phyloP scores from a whole-genome alignment of 2,888 invertebrate genomes.

The Caenorhabditis macrosperma region DNA sequence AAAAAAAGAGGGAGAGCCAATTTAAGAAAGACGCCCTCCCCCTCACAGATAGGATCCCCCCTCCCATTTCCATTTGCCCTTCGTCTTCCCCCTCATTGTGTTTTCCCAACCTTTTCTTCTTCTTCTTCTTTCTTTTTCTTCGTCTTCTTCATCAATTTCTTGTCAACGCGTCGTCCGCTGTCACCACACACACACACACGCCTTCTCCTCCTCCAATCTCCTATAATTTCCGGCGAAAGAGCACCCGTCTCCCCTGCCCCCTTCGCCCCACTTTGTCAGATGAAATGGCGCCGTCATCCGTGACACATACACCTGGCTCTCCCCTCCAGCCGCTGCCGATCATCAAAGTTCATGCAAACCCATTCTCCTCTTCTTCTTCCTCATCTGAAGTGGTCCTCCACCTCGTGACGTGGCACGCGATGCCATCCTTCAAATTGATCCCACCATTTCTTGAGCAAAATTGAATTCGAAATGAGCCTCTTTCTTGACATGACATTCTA shows the following conservation, averaged over 20 bases:
- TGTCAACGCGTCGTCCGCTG: slow-evolving; percentile 9
- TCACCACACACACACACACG: slow-evolving; percentile 11
- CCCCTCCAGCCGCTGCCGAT: slow-evolving; percentile 5
- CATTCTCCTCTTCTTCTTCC: neutral
- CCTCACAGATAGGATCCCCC: slow-evolving; percentile 31
- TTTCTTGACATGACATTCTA: slow-evolving; percentile 8
- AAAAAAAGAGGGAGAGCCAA: slow-evolving; percentile 37
- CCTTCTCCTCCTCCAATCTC: slow-evolving; percentile 17
- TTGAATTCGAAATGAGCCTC: slow-evolving; percentile 11
- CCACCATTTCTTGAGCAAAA: neutral
- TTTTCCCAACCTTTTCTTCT: slow-evolving; percentile 19
- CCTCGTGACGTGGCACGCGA: neutral
- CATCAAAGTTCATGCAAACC: slow-evolving; percentile 40
- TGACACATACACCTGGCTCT: slow-evolving; percentile 46
- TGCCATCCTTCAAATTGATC: neutral
- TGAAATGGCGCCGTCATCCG: slow-evolving; percentile 2
- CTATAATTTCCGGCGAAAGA: slow-evolving; percentile 43
- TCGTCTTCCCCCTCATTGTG: slow-evolving; percentile 32
- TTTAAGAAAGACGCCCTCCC: slow-evolving; percentile 24
- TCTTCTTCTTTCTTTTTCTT: slow-evolving; percentile 28
- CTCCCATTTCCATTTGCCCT: slow-evolving; percentile 44
- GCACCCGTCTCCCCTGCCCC: slow-evolving; percentile 1
- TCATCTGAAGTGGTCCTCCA: neutral
- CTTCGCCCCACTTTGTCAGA: neutral
- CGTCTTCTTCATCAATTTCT: slow-evolving; percentile 48